Percentiles rank a stretch among this genome's conserved stretches.
Conservation (phyloP, 1,140 invertebrate genomes). For the Vollenhovia emeryi region DNA sequence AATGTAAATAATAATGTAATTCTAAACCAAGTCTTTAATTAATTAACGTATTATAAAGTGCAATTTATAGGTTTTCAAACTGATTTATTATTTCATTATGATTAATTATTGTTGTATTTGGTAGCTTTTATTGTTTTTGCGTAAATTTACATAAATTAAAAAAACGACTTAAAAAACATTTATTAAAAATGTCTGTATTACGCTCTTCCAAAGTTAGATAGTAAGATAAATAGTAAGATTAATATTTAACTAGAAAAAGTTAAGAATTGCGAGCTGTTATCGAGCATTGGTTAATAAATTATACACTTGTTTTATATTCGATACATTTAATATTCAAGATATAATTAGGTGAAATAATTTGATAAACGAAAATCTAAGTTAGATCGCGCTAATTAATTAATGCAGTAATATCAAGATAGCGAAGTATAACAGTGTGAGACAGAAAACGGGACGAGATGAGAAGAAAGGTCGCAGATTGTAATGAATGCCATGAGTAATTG, state of each 20-base stretch:
- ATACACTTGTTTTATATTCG: neutral
- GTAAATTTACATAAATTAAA: neutral
- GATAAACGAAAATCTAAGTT: conserved; percentile 7
- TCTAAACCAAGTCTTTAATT: neutral
- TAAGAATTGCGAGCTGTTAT: neutral
- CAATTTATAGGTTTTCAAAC: neutral
- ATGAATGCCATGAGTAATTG: conserved; percentile 6
- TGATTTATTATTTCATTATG: neutral
- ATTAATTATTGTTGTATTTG: neutral
- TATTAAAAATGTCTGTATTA: neutral
- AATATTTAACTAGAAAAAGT: neutral
- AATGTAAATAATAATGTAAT: neutral
- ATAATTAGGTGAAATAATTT: conserved; percentile 1
- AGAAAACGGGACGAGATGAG: neutral
- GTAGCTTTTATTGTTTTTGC: neutral
- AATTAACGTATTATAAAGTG: neutral
- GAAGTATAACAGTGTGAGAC: neutral
- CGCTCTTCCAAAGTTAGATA: neutral
- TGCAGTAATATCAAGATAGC: neutral
- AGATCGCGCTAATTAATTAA: conserved; percentile 1
- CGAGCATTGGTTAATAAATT: conserved; percentile 15
- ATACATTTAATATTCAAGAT: neutral
- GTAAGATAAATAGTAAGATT: neutral
- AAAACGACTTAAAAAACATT: neutral
- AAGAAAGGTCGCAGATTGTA: conserved; percentile 1